Base-by-base conservation (phyloP, 2,797 vertebrate species). In the Sebastes glaucus region DNA sequence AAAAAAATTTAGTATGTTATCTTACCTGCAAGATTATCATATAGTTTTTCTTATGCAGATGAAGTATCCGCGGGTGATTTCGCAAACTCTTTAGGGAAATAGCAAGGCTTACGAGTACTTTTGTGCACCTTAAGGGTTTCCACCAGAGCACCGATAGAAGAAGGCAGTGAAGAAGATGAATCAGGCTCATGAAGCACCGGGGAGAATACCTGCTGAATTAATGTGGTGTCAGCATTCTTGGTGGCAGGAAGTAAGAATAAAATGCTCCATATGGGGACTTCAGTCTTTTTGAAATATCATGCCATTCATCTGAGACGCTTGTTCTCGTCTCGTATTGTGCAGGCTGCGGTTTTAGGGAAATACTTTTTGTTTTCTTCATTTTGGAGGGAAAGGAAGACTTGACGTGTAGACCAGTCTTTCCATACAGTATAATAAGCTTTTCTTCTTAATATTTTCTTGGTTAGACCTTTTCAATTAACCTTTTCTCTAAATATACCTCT, bases 181-280 rank as follows among this genome's bases (percentile, higher is more conserved):
- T 86, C 77, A 5, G 80, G 73, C 72, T 87, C 81, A 74, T 69
- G 74, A 77, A 78, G 68, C 85, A 52, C 61, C 2, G 13, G 78
- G 82, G 73, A 80, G 71, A 82, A 74, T 35, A 74, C 63, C 68
- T 60, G 55, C 82, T 79, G 77, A 64, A 72, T 80, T 78, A 46
- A 80, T 75, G n/a, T n/a, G 55, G 42, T 49, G 85, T 92, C 89
- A 91, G 89, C 90, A 83, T 72, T 85, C 64, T 70, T 53, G 53
- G 67, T 71, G 25, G 56, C 80, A 69, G 73, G 38, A 73, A 80
- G 77, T 63, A 64, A 63, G 23, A 80, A 77, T 84, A 66, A 84
- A 83, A 84, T 33, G 62, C 56, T 78, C 38, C 60, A 30, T 74
- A 74, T 23, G 30, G 32, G 33, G 53, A 72, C 70, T 78, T 77